Conservation (phyloP, 2,797 vertebrate genomes). For the Spheniscus humboldti region DNA sequence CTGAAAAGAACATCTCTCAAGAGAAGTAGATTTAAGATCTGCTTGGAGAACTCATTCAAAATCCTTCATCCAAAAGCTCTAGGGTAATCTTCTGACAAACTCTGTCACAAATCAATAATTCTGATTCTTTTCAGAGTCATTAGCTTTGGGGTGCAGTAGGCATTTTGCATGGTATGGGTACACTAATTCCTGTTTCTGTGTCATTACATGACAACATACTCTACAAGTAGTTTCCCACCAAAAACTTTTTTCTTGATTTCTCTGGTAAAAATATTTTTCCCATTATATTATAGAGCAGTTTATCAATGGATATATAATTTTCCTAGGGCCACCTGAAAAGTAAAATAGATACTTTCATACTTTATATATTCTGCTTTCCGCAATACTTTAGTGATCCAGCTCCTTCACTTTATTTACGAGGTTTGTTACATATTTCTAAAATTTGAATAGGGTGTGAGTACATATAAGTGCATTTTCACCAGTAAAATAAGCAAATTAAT, state of each 20-base stretch:
- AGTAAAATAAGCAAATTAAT: slow-evolving; percentile 18
- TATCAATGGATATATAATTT: background rate
- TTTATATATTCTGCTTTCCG: background rate
- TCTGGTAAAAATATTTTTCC: background rate
- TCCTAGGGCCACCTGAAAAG: background rate
- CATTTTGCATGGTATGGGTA: background rate
- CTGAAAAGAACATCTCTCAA: slow-evolving; percentile 7
- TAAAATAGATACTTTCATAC: background rate
- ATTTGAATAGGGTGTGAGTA: slow-evolving; percentile 2
- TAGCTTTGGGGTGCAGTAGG: background rate
- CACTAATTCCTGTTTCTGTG: background rate
- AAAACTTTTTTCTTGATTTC: background rate
- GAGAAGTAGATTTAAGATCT: slow-evolving; percentile 30
- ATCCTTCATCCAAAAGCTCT: background rate
- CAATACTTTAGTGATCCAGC: background rate
- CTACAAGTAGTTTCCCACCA: background rate
- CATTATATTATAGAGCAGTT: background rate
- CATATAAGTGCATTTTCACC: background rate
- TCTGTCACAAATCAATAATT: background rate
- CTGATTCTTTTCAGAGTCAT: background rate
- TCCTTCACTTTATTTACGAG: background rate
- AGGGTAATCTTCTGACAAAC: background rate
- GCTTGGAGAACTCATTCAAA: background rate
- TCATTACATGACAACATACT: background rate
- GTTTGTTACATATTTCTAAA: slow-evolving; percentile 5